These are phyloP conservation scores for Sinocyclocheilus anshuiensis DNA, from an alignment of 2,113 vertebrate genomes.

Conservation along the genomic window DNA sequence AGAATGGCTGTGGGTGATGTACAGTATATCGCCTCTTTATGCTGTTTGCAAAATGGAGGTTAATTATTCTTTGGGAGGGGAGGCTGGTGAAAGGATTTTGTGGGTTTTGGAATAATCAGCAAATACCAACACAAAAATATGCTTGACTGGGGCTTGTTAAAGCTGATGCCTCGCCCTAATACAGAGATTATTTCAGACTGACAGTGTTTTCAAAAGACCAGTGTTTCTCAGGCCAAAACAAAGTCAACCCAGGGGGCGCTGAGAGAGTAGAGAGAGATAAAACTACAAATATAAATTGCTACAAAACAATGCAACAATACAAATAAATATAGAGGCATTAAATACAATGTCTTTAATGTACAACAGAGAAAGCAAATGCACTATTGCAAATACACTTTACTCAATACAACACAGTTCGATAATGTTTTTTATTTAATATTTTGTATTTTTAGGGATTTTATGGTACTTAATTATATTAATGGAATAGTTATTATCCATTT, in stretches of 20 bases:
- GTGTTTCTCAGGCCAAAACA: slow-evolving; percentile 56
- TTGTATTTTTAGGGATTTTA: too few relatives aligned
- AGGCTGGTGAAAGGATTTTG: slow-evolving; percentile 66
- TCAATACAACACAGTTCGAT: too few relatives aligned
- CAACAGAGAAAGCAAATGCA: too few relatives aligned
- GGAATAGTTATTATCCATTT: too few relatives aligned
- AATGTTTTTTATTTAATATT: too few relatives aligned
- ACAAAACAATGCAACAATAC: too few relatives aligned
- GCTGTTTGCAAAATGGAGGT: not conserved
- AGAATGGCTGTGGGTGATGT: slow-evolving; percentile 53
- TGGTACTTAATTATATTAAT: too few relatives aligned
- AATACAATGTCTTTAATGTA: not conserved
- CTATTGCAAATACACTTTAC: too few relatives aligned
- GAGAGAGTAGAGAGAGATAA: not conserved
- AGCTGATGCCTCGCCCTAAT: slow-evolving; percentile 60
- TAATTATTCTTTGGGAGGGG: slow-evolving; percentile 48
- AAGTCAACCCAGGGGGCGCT: not conserved
- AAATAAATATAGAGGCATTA: not conserved
- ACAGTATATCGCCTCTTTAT: not conserved
- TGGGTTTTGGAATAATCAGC: slow-evolving; percentile 74
- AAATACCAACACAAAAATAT: slow-evolving; percentile 62
- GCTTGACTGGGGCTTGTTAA: slow-evolving; percentile 63
- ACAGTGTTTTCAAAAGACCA: slow-evolving; percentile 62
- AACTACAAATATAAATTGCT: too few relatives aligned
- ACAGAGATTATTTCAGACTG: slow-evolving; percentile 61